Conservation (phyloP, 2,797 vertebrate species). For the Tadarida brasiliensis region DNA sequence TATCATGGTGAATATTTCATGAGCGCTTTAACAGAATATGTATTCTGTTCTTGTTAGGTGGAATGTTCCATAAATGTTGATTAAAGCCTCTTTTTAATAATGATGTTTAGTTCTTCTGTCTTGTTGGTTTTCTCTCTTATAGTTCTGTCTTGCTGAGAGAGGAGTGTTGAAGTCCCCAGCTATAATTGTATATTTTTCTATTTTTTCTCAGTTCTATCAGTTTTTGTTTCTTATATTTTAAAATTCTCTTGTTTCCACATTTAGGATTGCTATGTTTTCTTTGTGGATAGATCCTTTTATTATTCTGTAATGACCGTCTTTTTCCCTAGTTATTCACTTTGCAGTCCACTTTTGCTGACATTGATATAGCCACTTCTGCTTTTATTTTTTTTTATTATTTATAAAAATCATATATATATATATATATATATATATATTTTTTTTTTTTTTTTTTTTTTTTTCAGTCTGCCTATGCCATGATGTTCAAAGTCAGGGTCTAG, state of each 20-base stretch:
- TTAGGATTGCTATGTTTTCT: constrained; percentile 1
- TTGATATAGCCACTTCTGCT: background rate
- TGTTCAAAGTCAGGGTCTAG: background rate
- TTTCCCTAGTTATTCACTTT: background rate
- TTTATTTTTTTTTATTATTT: constrained; percentile 38
- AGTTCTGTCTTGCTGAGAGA: background rate
- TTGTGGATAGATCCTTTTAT: background rate
- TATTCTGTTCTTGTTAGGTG: background rate
- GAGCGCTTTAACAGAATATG: background rate
- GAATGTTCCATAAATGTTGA: background rate
- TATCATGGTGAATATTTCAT: background rate
- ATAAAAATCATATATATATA: background rate
- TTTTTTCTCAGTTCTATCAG: background rate
- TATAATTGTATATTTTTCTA: background rate
- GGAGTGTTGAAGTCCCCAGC: background rate
- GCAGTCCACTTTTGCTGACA: background rate
- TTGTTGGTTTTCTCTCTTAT: background rate
- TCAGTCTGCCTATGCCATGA: background rate
- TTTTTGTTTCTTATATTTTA: background rate
- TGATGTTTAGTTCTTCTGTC: background rate
- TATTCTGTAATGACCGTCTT: background rate
- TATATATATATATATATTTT: no score
- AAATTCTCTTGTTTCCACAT: background rate
- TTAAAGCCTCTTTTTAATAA: background rate
- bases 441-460: background rate